phyloP scores from a whole-genome alignment of 2,113 vertebrate species.

The Pachycephala philippinensis region DNA sequence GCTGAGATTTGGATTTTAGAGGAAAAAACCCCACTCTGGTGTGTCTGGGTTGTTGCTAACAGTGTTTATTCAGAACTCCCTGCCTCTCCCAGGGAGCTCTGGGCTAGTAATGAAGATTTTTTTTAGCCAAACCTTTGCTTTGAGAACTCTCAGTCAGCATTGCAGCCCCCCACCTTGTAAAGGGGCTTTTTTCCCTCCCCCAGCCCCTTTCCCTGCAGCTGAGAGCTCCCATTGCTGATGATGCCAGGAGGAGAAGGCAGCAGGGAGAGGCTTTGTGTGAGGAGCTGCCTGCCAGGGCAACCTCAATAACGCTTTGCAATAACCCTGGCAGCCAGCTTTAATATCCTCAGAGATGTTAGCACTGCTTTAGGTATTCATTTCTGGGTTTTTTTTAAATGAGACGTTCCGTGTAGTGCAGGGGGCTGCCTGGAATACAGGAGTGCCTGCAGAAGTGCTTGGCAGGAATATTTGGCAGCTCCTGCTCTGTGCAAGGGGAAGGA shows the following conservation, averaged over 20 bases:
- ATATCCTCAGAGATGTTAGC: constrained; percentile 31
- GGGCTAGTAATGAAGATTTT: background rate
- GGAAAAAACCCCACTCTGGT: background rate
- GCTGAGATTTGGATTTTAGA: background rate
- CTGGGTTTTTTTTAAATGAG: background rate
- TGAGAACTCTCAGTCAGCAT: background rate
- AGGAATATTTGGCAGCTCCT: background rate
- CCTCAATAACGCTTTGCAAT: constrained; percentile 1
- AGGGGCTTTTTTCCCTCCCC: background rate
- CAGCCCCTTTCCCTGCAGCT: background rate
- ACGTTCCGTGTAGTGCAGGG: background rate
- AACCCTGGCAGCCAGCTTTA: background rate
- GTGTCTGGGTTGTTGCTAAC: background rate
- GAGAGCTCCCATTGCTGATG: background rate
- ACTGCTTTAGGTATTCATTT: background rate
- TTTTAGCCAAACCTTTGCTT: background rate
- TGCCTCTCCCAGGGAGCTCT: background rate
- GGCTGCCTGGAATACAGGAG: background rate
- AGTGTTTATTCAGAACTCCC: background rate
- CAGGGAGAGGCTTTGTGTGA: background rate
- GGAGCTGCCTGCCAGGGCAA: constrained; percentile 10
- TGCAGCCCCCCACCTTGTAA: background rate
- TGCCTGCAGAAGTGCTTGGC: background rate
- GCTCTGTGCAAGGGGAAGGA: background rate
- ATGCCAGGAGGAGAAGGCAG: background rate